Evolutionary conservation across 1,140 invertebrate genomes (phyloP).

Genomic region (Sycophaga agraensis): DNA sequence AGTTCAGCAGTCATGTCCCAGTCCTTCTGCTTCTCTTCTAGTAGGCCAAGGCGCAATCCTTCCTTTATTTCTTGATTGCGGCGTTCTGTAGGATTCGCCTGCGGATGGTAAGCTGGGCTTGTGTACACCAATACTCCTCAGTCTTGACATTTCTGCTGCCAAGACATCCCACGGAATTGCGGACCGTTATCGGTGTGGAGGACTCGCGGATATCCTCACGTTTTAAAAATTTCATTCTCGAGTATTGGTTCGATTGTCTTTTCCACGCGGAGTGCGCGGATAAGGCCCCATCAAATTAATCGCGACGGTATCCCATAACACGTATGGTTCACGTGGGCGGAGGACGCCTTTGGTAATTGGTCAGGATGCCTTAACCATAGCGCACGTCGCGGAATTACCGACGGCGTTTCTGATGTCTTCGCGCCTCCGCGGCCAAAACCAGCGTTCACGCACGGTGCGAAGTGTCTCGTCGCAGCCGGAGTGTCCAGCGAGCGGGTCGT

Average conservation of each 20-base stretch:
- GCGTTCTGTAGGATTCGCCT: too few relatives aligned
- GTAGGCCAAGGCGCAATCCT: too few relatives aligned
- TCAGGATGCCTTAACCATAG: conserved; percentile 6
- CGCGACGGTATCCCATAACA: conserved; percentile 5
- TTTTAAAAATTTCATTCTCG: conserved; percentile 12
- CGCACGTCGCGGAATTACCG: too few relatives aligned
- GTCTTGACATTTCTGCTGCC: too few relatives aligned
- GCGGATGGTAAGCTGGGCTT: too few relatives aligned
- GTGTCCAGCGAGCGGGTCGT: conserved; percentile 28
- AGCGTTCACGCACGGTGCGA: conserved; percentile 22
- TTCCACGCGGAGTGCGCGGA: background rate
- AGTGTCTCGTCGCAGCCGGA: too few relatives aligned
- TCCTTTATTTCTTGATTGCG: too few relatives aligned
- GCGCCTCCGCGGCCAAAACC: conserved; percentile 26
- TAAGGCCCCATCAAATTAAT: conserved; percentile 28
- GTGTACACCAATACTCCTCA: too few relatives aligned
- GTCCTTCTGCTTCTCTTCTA: too few relatives aligned
- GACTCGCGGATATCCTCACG: background rate
- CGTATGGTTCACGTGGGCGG: background rate
- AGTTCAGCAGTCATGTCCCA: too few relatives aligned
- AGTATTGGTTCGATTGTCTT: background rate
- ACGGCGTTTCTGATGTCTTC: too few relatives aligned
- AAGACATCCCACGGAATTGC: too few relatives aligned
- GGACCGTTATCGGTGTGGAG: background rate
- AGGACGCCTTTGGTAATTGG: background rate